These are phyloP conservation scores for Coregonus suidteri DNA, from an alignment of 2,797 vertebrate genomes.

Conservation along the genomic window DNA sequence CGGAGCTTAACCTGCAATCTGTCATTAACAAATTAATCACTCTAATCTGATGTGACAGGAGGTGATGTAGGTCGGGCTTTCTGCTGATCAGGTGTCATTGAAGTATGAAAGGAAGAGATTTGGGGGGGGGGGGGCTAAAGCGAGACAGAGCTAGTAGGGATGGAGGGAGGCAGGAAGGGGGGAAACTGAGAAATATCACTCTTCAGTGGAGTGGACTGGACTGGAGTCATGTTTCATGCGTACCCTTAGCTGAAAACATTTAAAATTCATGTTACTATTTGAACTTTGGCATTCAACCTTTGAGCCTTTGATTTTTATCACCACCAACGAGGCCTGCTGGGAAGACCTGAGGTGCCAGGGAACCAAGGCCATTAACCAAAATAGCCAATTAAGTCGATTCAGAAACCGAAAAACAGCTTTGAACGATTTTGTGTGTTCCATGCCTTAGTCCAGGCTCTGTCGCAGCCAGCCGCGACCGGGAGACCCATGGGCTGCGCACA, in stretches of 20 bases:
- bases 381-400: no score
- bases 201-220: background rate
- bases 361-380: no score
- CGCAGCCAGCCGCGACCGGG: no score
- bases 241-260: background rate
- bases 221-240: background rate
- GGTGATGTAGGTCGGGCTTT: background rate
- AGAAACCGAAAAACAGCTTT: no score
- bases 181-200: background rate
- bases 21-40: conserved; percentile 33
- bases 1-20: conserved; percentile 29
- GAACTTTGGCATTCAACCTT: background rate
- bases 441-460: no score
- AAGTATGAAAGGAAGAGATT: background rate
- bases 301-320: background rate
- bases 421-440: no score
- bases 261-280: background rate
- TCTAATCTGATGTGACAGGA: conserved; percentile 16
- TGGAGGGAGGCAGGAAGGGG: no score
- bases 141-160: background rate
- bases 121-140: background rate
- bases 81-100: background rate
- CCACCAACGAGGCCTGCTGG: background rate
- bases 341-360: background rate
- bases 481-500: no score